These are phyloP conservation scores for Sula dactylatra DNA, from an alignment of 2,113 vertebrate species.

Conservation along the genomic window DNA sequence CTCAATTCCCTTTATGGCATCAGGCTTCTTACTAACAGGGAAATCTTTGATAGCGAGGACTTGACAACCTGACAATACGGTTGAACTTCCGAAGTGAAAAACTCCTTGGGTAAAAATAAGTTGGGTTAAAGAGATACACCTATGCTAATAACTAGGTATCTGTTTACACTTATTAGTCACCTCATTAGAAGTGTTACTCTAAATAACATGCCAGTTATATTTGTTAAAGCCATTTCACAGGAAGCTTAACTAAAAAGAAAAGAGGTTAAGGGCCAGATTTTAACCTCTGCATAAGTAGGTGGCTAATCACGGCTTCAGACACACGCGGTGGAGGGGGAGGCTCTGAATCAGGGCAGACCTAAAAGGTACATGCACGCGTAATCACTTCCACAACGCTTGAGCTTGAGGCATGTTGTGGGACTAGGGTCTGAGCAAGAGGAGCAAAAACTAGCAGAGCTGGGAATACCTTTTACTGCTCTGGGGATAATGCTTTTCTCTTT, in stretches of 20 bases:
- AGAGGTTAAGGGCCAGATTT: conserved; percentile 56
- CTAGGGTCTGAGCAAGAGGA: neutral
- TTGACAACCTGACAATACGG: neutral
- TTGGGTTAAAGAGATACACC: conserved; percentile 9
- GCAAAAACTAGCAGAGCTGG: neutral
- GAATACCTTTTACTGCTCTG: conserved; percentile 38
- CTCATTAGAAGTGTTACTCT: conserved; percentile 38
- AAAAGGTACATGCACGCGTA: neutral
- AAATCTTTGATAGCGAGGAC: conserved; percentile 22
- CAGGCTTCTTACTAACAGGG: conserved; percentile 10
- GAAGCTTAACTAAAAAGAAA: conserved; percentile 55
- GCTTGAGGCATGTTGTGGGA: neutral
- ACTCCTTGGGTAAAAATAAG: conserved; percentile 13
- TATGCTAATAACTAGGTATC: conserved; percentile 20
- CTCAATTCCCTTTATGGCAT: conserved; percentile 16
- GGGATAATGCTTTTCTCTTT: conserved; percentile 29
- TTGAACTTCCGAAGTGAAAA: conserved; percentile 40
- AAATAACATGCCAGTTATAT: conserved; percentile 37
- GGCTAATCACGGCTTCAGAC: conserved; percentile 45
- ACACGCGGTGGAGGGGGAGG: neutral
- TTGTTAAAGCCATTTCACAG: conserved; percentile 40
- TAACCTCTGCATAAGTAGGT: conserved; percentile 47
- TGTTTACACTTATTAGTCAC: conserved; percentile 25
- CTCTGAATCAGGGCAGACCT: neutral
- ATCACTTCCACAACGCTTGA: neutral